Percentiles rank a stretch among this genome's conserved stretches.
Evolutionary conservation across 2,888 invertebrate species (phyloP).

Genomic region (Dynastes hyllus): DNA sequence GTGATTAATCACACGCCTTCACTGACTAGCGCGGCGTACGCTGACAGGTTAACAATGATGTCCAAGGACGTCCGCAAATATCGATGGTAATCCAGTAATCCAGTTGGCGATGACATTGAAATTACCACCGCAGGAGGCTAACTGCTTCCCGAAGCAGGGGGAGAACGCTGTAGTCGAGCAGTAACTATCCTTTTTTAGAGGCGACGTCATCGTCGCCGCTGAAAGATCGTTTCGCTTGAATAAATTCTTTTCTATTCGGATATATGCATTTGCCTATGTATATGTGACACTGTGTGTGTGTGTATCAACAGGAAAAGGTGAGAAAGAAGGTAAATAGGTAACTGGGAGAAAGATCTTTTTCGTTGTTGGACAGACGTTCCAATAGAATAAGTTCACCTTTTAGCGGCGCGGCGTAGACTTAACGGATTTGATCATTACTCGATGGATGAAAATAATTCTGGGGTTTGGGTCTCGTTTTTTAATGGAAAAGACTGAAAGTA

Average conservation of each 20-base stretch:
- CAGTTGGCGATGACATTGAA: conserved; percentile 18
- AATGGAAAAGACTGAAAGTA: no score
- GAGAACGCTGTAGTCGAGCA: neutral
- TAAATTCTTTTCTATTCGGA: neutral
- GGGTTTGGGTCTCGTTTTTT: no score
- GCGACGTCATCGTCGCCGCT: neutral
- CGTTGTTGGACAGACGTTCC: neutral
- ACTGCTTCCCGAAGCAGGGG: neutral
- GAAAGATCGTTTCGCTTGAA: conserved; percentile 1
- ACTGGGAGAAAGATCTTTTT: neutral
- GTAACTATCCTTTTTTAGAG: neutral
- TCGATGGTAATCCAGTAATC: conserved; percentile 1
- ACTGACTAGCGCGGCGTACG: no score
- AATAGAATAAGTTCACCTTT: neutral
- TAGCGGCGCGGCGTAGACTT: neutral
- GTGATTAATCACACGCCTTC: conserved; percentile 4
- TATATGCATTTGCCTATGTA: neutral
- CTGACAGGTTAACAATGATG: neutral
- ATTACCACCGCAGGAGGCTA: conserved; percentile 5
- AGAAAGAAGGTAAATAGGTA: neutral
- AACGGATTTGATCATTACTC: conserved; percentile 21
- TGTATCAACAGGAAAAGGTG: neutral
- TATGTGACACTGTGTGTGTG: neutral
- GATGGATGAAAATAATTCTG: neutral
- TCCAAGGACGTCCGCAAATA: conserved; percentile 9